Evolutionary conservation across 2,888 invertebrate genomes (phyloP).

Genomic region (Pyralis farinalis): DNA sequence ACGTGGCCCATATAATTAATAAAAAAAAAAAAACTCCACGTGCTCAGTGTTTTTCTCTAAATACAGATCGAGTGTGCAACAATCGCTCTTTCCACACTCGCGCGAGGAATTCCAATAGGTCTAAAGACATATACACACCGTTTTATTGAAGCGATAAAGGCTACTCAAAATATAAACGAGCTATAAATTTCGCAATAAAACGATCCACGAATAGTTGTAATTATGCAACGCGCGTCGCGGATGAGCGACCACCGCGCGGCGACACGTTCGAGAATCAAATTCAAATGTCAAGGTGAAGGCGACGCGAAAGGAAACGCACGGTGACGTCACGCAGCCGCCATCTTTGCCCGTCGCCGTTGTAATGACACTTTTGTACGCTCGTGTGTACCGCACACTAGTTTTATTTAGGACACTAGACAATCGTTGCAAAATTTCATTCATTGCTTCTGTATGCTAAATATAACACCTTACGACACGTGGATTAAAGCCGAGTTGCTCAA

Average conservation of each 20-base stretch:
- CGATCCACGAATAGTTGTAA: slow-evolving; percentile 23
- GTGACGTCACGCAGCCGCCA: slow-evolving; percentile 69
- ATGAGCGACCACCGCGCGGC: slow-evolving; percentile 44
- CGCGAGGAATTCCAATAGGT: not conserved
- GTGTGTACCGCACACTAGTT: slow-evolving; percentile 28
- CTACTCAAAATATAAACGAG: not conserved
- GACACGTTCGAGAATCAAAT: slow-evolving; percentile 68
- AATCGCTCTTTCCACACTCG: not conserved
- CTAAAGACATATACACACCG: slow-evolving; percentile 17
- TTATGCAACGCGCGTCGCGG: slow-evolving; percentile 46
- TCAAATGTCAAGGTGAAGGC: slow-evolving; percentile 75
- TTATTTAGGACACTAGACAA: slow-evolving; percentile 46
- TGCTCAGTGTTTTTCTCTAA: not conserved
- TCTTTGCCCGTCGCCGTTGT: slow-evolving; percentile 43
- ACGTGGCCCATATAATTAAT: too few relatives aligned
- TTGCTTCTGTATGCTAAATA: slow-evolving; percentile 28
- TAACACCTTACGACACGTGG: slow-evolving; percentile 20
- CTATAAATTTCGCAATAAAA: slow-evolving; percentile 13
- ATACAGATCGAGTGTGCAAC: not conserved
- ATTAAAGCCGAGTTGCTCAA: slow-evolving; percentile 8
- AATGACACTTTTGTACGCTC: slow-evolving; percentile 34
- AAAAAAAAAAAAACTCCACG: too few relatives aligned
- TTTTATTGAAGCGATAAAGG: slow-evolving; percentile 11
- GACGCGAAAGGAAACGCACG: slow-evolving; percentile 69
- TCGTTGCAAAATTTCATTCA: slow-evolving; percentile 26